Percentiles rank a stretch among this genome's conserved stretches.
These are phyloP conservation scores for Drosophila kanekoi DNA, from an alignment of 2,888 invertebrate genomes.

Conservation along the genomic window DNA sequence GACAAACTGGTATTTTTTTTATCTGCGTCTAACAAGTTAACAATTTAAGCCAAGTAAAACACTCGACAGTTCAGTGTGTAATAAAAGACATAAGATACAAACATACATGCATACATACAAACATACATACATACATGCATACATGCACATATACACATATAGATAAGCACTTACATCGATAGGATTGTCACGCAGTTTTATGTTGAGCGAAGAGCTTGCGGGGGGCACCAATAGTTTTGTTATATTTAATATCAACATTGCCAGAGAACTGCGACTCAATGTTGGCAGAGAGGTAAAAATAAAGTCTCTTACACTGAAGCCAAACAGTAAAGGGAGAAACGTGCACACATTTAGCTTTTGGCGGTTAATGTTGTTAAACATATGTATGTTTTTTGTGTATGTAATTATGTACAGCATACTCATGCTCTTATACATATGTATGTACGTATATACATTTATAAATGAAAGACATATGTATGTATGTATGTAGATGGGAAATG, in stretches of 20 bases:
- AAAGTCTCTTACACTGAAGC: constrained; percentile 14
- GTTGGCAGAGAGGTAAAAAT: constrained; percentile 1
- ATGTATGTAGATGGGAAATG: neutral
- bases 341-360: constrained; percentile 20
- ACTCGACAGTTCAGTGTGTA: constrained; percentile 21
- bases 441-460: neutral
- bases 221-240: neutral
- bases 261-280: constrained; percentile 2
- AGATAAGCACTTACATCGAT: constrained; percentile 2
- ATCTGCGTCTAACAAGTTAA: neutral
- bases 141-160: neutral
- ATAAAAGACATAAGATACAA: neutral
- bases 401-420: neutral
- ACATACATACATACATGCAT: neutral
- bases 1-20: neutral
- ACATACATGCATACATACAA: neutral
- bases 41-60: neutral
- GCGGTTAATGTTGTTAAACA: neutral
- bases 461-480: neutral
- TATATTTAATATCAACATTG: constrained; percentile 1
- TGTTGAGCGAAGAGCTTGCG: constrained; percentile 26
- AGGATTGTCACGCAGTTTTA: neutral
- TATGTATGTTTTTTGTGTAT: neutral
- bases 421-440: neutral
- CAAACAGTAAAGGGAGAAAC: constrained; percentile 10